These are phyloP conservation scores for Saxidomus purpurata DNA, from an alignment of 1,140 invertebrate species.

Conservation along the genomic window DNA sequence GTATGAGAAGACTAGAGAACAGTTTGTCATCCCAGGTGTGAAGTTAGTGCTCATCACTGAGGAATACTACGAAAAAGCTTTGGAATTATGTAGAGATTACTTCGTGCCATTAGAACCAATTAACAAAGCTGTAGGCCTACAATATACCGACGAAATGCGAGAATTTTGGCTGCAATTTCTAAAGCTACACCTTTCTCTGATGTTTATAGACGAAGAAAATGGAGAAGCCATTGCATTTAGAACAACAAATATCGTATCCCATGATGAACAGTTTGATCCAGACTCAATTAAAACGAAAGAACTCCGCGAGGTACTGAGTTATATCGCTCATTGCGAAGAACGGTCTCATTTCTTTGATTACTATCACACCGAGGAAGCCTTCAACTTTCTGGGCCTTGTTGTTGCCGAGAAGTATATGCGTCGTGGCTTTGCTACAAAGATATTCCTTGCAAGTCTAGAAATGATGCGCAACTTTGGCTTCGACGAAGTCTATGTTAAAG, in stretches of 20 bases:
- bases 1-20: neutral
- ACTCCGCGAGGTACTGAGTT: neutral
- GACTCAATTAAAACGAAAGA: neutral
- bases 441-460: neutral
- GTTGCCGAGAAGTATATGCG: neutral
- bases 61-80: neutral
- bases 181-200: neutral
- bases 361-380: neutral
- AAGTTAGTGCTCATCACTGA: neutral
- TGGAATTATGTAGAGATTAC: neutral
- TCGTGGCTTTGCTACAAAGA: neutral
- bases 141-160: neutral
- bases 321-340: neutral
- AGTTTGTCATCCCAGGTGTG: neutral
- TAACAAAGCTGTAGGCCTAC: neutral
- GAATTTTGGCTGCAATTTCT: neutral
- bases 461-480: conserved; percentile 50
- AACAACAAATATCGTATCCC: neutral
- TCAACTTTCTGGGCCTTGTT: neutral
- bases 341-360: neutral
- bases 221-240: neutral
- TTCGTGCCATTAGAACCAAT: neutral
- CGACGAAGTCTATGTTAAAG: conserved; percentile 3
- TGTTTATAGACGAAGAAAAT: neutral
- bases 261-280: neutral